Conservation (phyloP, 1,140 invertebrate species). For the Drosophila melanica region DNA sequence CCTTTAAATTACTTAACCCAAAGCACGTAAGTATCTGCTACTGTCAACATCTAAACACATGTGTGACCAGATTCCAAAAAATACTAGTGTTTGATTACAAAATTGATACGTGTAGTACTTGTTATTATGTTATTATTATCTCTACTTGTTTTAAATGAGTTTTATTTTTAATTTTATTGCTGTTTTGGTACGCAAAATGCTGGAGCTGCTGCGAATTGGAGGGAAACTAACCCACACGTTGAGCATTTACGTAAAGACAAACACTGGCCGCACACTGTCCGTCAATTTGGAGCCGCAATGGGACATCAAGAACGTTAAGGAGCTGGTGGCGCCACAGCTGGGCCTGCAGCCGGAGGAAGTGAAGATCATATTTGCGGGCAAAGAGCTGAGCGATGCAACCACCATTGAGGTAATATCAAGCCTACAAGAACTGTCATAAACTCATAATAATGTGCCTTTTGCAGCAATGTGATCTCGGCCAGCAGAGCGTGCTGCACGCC, state of each 20-base stretch:
- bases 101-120: conserved; percentile 11
- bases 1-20: not conserved
- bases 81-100: conserved; percentile 15
- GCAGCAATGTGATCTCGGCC: conserved; percentile 92
- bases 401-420: conserved; percentile 87
- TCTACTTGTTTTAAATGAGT: conserved; percentile 84
- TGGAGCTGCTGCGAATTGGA: conserved; percentile 87
- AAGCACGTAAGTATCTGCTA: not conserved
- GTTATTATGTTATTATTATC: conserved; percentile 32
- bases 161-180: conserved; percentile 86
- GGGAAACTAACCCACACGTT: conserved; percentile 87
- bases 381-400: conserved; percentile 90
- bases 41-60: not conserved
- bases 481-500: conserved; percentile 92
- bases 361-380: conserved; percentile 94
- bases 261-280: conserved; percentile 88
- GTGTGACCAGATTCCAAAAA: conserved; percentile 11
- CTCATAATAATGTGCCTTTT: conserved; percentile 2
- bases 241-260: conserved; percentile 90
- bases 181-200: conserved; percentile 86
- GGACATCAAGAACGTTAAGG: conserved; percentile 90
- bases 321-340: conserved; percentile 88
- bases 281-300: conserved; percentile 90
- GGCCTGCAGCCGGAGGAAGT: conserved; percentile 89
- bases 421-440: not conserved